A percentile compares a stretch with the other conserved stretches of the same genome.
Evolutionary conservation across 2,113 vertebrate genomes (phyloP).

Genomic region (Lonchura striata): DNA sequence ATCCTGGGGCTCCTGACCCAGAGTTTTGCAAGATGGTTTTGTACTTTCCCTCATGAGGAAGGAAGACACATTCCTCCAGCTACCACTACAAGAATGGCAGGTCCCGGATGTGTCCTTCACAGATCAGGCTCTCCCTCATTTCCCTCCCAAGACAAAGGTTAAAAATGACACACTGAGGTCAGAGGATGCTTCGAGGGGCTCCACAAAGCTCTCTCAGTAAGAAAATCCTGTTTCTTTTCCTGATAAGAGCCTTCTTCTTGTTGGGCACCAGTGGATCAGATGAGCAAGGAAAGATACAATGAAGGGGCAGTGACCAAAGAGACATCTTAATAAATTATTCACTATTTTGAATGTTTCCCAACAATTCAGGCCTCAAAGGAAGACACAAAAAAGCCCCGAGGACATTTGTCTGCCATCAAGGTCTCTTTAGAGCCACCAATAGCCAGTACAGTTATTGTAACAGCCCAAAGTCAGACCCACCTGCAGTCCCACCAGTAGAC

Average conservation of each 20-base stretch:
- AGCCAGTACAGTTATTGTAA: not conserved
- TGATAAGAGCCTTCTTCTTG: not conserved
- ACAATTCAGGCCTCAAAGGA: not conserved
- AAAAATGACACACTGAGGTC: not conserved
- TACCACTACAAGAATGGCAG: conserved; percentile 13
- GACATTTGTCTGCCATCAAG: not conserved
- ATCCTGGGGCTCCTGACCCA: conserved; percentile 70
- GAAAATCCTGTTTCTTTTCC: not conserved
- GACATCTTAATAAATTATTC: not conserved
- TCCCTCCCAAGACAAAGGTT: conserved; percentile 2
- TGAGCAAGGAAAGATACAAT: not conserved
- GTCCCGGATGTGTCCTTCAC: not conserved
- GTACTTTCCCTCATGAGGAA: conserved; percentile 43
- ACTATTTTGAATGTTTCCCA: not conserved
- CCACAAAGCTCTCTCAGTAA: not conserved
- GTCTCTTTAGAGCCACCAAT: not conserved
- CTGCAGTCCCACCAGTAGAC: not conserved
- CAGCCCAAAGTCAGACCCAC: not conserved
- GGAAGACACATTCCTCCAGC: conserved; percentile 51
- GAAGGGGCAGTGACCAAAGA: not conserved
- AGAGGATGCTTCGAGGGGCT: not conserved
- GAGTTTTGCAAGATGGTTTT: conserved; percentile 65
- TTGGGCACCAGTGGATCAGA: not conserved
- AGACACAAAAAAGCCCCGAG: not conserved
- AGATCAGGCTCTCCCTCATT: not conserved